Evolutionary conservation across 2,113 vertebrate species (phyloP), one percentile per base, ranked within the genome.

Genomic region (Vombatus ursinus): DNA sequence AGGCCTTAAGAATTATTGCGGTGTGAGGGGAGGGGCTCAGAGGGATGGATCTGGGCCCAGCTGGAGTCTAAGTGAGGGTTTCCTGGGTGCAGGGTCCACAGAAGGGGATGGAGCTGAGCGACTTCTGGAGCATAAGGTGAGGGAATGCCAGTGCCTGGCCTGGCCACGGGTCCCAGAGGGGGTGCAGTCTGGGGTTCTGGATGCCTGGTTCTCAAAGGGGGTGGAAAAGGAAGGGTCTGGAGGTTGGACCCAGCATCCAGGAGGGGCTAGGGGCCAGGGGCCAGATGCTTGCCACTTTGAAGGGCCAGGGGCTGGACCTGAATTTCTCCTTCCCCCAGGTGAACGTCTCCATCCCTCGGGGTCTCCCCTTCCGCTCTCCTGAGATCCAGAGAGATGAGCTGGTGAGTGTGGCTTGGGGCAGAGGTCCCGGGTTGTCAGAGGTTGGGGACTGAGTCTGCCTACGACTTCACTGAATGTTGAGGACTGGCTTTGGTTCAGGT

Each of bases 281-380:
- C 16, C 19, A 19, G 28, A 28, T 49, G 92, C 12, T 37, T 51
- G 49, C 24, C 68, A 10, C 14, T 23, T 9, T 28, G 54, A 91
- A 89, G 50, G 14, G 31, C 37, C 77, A 48, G 53, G 19, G 23
- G 25, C 8, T 16, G 16, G 90, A 48, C 37, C 61, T 96, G 93
- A 96, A 26, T 25, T 9, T 50, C 12, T 61, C 68, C 26, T 97
- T 90, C 77, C 44, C 94, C 57, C 50, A 97, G 94, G 97, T 96
- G 96, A 99, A 99, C 97, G 98, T 98, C 0, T 99, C 99, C 52
- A 99, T 99, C 94, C 98, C 99, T 90, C 99, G 99, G 97, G 99
- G 99, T 52, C 98, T 99, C 9, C 98, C 99, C 93, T 99, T 99
- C 98, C 99, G 99, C 93, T 99, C 99, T 19, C 98, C 99, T 12